phyloP scores from a whole-genome alignment of 2,888 invertebrate genomes.

The Fissipunctia ypsillon region DNA sequence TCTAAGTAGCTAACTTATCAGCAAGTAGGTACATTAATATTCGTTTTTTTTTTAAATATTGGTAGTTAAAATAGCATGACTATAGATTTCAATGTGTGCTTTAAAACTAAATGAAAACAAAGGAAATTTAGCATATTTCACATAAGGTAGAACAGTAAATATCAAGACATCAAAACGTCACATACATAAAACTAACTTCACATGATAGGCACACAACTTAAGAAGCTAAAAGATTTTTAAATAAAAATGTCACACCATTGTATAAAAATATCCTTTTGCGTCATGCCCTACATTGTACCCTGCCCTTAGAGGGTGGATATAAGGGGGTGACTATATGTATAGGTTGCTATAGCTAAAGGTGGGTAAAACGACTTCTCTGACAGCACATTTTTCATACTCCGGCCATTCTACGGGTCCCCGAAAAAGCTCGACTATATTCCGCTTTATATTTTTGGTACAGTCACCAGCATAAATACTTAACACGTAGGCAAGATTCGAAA shows the following conservation, averaged over 20 bases:
- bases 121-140: not conserved
- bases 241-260: constrained; percentile 27
- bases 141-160: not conserved
- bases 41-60: not conserved
- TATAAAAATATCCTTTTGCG: constrained; percentile 35
- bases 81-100: not conserved
- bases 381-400: constrained; percentile 78
- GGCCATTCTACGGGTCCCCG: constrained; percentile 64
- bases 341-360: constrained; percentile 59
- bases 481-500: not conserved
- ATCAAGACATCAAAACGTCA: not conserved
- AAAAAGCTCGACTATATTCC: constrained; percentile 67
- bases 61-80: not conserved
- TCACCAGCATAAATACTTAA: no score
- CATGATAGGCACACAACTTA: not conserved
- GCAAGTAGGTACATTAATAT: not conserved
- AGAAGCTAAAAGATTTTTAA: constrained; percentile 26
- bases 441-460: constrained; percentile 58
- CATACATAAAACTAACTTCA: not conserved
- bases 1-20: not conserved
- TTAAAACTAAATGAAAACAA: not conserved
- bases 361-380: constrained; percentile 70
- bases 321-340: constrained; percentile 26
- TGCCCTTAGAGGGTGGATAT: constrained; percentile 32
- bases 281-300: constrained; percentile 41